A percentile compares a stretch with the other conserved stretches of the same genome.
Evolutionary conservation across 2,888 invertebrate genomes (phyloP).

Genomic region (Pterostichus madidus): DNA sequence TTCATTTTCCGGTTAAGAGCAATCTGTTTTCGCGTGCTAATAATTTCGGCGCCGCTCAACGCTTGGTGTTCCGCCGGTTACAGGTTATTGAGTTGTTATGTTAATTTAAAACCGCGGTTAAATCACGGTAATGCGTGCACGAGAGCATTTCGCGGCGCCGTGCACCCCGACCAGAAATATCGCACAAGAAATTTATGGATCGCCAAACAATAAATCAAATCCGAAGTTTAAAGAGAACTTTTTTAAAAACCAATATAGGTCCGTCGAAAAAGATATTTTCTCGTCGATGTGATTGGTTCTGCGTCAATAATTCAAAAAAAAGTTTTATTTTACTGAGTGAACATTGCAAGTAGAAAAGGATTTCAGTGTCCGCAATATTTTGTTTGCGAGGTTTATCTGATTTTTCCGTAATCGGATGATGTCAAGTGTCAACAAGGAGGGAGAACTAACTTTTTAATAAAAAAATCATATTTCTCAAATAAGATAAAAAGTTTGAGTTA

Average conservation of each 20-base stretch:
- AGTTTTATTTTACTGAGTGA: constrained; percentile 47
- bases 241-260: constrained; percentile 32
- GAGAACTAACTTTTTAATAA: constrained; percentile 60
- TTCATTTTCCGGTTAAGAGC: constrained; percentile 36
- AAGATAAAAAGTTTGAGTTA: constrained; percentile 28
- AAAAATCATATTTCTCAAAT: constrained; percentile 48
- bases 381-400: constrained; percentile 42
- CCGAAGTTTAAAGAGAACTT: constrained; percentile 29
- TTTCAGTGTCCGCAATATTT: constrained; percentile 54
- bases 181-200: constrained; percentile 49
- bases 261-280: constrained; percentile 18
- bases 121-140: constrained; percentile 42
- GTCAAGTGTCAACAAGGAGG: constrained; percentile 56
- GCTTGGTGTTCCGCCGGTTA: constrained; percentile 23
- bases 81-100: constrained; percentile 63
- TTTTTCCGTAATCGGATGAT: constrained; percentile 44
- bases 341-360: constrained; percentile 38
- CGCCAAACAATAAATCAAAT: constrained; percentile 55
- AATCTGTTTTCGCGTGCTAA: constrained; percentile 53
- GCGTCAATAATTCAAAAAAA: constrained; percentile 57
- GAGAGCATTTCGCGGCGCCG: not conserved
- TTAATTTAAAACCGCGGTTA: constrained; percentile 61
- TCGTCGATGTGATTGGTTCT: constrained; percentile 23
- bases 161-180: constrained; percentile 39
- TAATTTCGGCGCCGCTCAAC: constrained; percentile 54